These are phyloP conservation scores for Monopis laevigella DNA, from an alignment of 2,888 invertebrate species.

Conservation along the genomic window DNA sequence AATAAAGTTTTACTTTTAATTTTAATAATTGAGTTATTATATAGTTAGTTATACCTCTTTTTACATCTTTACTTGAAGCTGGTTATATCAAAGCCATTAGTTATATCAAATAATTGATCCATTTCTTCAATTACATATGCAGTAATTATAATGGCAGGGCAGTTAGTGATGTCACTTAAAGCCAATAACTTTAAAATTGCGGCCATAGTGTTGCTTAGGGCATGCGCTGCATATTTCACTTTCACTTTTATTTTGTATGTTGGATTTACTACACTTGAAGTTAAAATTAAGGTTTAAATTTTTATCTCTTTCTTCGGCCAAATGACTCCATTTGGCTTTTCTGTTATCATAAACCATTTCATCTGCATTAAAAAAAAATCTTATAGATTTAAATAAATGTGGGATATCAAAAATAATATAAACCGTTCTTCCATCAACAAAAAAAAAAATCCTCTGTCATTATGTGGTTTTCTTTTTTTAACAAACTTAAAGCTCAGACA, in stretches of 20 bases:
- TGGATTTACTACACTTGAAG: background rate
- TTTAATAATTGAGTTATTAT: too few relatives aligned
- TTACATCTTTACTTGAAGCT: background rate
- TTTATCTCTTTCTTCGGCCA: background rate
- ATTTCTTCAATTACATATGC: background rate
- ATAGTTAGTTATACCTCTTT: background rate
- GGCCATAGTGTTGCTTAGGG: background rate
- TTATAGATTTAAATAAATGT: constrained; percentile 4
- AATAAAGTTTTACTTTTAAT: too few relatives aligned
- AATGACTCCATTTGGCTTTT: background rate
- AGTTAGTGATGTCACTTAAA: background rate
- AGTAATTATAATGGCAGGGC: background rate
- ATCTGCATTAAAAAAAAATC: background rate
- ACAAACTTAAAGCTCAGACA: background rate
- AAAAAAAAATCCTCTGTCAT: background rate
- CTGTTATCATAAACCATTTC: too few relatives aligned
- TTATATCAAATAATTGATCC: background rate
- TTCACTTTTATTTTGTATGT: background rate
- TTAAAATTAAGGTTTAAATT: background rate
- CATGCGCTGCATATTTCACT: background rate
- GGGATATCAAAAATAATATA: background rate
- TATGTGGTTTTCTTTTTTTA: background rate
- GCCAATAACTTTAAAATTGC: too few relatives aligned
- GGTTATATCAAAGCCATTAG: background rate
- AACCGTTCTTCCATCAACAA: background rate